Evolutionary conservation across 1,140 invertebrate species (phyloP).

Genomic region (Tribolium castaneum): DNA sequence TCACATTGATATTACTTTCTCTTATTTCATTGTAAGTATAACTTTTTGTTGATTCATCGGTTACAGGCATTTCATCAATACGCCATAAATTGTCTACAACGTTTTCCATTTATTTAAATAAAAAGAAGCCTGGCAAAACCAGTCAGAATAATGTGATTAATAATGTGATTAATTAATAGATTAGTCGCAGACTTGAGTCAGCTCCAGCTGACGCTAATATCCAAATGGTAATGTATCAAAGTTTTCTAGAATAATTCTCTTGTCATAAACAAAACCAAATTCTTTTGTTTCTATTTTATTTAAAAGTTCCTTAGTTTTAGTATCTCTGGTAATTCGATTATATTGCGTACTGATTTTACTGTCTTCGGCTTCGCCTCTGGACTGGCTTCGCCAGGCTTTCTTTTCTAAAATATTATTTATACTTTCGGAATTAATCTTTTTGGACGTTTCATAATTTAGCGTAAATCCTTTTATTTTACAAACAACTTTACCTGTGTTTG

Average conservation of each 20-base stretch:
- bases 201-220: not conserved
- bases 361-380: too few relatives aligned
- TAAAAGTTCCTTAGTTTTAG: slow-evolving; percentile 3
- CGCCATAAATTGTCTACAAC: slow-evolving; percentile 41
- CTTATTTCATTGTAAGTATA: slow-evolving; percentile 47
- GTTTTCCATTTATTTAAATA: slow-evolving; percentile 43
- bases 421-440: too few relatives aligned
- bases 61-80: slow-evolving; percentile 36
- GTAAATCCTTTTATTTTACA: too few relatives aligned
- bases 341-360: slow-evolving; percentile 42
- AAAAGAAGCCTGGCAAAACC: too few relatives aligned
- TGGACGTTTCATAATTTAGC: too few relatives aligned
- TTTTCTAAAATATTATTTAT: too few relatives aligned
- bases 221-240: not conserved
- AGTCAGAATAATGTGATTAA: too few relatives aligned
- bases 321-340: slow-evolving; percentile 43
- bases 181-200: too few relatives aligned
- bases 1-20: slow-evolving; percentile 47
- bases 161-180: too few relatives aligned
- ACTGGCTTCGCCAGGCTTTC: too few relatives aligned
- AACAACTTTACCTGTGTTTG: too few relatives aligned
- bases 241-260: not conserved
- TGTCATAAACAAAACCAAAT: not conserved
- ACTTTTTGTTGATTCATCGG: slow-evolving; percentile 41
- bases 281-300: not conserved